Conservation (phyloP, 2,888 invertebrate species). For the Sinopyrophorus schimmeli region DNA sequence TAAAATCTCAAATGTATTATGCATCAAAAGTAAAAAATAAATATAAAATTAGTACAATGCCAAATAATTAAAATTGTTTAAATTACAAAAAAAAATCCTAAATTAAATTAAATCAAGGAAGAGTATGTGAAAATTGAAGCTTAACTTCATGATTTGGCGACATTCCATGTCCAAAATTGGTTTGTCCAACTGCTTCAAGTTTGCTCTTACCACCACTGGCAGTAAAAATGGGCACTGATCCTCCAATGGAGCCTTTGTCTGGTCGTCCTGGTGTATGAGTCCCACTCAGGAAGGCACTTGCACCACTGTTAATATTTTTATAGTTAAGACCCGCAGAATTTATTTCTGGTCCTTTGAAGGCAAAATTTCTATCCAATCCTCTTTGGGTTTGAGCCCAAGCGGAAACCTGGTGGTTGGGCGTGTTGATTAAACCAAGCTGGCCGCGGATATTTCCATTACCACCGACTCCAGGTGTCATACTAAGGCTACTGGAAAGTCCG, state of each 20-base stretch:
- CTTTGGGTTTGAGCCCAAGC: slow-evolving; percentile 19
- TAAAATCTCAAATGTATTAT: too few relatives aligned
- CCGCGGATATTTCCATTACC: slow-evolving; percentile 14
- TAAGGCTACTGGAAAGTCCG: slow-evolving; percentile 8
- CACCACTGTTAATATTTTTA: slow-evolving; percentile 13
- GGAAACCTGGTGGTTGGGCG: slow-evolving; percentile 6
- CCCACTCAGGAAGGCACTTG: slow-evolving; percentile 11
- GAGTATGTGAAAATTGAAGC: slow-evolving; percentile 2
- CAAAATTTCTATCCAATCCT: slow-evolving; percentile 16
- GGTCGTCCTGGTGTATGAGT: slow-evolving; percentile 12
- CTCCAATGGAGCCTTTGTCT: slow-evolving; percentile 10
- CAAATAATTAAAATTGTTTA: too few relatives aligned
- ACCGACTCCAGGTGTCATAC: slow-evolving; percentile 16
- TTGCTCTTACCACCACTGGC: background rate
- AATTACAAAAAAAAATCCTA: too few relatives aligned
- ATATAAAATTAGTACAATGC: too few relatives aligned
- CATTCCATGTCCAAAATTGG: slow-evolving; percentile 19
- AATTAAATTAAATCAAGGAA: too few relatives aligned
- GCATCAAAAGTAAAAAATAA: too few relatives aligned
- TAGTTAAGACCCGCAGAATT: slow-evolving; percentile 15
- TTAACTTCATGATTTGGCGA: slow-evolving; percentile 21
- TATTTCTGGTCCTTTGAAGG: slow-evolving; percentile 14
- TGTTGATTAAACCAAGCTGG: slow-evolving; percentile 10
- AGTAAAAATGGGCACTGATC: slow-evolving; percentile 15
- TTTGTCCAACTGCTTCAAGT: slow-evolving; percentile 8